Percentiles rank a stretch among this genome's conserved stretches.
These are phyloP conservation scores for Eleutherodactylus coqui DNA, from an alignment of 2,797 vertebrate species.

Conservation along the genomic window DNA sequence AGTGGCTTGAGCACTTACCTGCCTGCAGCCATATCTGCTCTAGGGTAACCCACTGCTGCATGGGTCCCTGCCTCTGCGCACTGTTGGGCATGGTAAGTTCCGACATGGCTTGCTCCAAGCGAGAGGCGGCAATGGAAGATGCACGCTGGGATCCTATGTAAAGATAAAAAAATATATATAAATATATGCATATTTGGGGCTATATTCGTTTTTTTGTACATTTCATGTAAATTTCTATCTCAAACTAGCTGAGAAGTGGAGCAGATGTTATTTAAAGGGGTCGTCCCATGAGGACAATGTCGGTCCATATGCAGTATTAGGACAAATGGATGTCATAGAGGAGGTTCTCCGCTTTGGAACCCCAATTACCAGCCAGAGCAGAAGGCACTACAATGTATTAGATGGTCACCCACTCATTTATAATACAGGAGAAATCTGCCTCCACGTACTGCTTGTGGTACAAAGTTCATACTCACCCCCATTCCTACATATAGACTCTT, in stretches of 20 bases:
- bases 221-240: background rate
- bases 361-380: too few relatives aligned
- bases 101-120: constrained; percentile 92
- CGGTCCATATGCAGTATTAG: background rate
- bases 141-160: constrained; percentile 85
- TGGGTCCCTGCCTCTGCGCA: constrained; percentile 86
- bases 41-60: constrained; percentile 89
- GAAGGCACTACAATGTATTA: background rate
- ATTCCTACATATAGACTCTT: too few relatives aligned
- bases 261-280: background rate
- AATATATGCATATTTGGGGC: background rate
- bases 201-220: background rate
- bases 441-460: background rate
- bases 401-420: too few relatives aligned
- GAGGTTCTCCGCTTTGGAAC: too few relatives aligned
- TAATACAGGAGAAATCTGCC: background rate
- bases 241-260: background rate
- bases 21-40: constrained; percentile 97
- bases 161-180: background rate
- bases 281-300: background rate
- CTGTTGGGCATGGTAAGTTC: constrained; percentile 87
- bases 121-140: constrained; percentile 87
- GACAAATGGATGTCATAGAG: background rate
- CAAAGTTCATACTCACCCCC: too few relatives aligned
- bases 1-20: constrained; percentile 76